phyloP scores from a whole-genome alignment of 2,888 invertebrate species.

The Sesia bembeciformis region DNA sequence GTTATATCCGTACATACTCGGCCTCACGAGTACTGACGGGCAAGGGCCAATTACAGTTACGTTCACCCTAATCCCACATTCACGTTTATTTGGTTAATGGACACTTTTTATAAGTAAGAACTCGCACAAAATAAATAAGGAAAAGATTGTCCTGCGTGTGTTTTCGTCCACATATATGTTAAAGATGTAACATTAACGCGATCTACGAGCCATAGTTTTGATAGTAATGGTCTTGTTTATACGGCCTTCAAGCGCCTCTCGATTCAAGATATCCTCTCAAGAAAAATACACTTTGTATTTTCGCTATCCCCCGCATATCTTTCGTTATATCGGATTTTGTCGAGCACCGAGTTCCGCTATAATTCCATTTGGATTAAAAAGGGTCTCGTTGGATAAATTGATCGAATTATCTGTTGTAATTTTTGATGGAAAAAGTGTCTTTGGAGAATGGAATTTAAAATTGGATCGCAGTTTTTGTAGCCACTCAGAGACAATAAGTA shows the following conservation, averaged over 20 bases:
- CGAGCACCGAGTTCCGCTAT: constrained; percentile 26
- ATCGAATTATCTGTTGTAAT: constrained; percentile 31
- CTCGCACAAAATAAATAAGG: too few species aligned
- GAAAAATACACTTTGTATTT: constrained; percentile 23
- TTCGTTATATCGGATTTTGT: constrained; percentile 34
- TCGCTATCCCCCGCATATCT: constrained; percentile 15
- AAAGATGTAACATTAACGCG: constrained; percentile 35
- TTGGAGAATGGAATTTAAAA: background rate
- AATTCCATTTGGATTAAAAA: constrained; percentile 55
- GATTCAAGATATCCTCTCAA: constrained; percentile 22
- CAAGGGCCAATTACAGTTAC: background rate
- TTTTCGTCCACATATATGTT: background rate
- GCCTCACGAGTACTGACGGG: background rate
- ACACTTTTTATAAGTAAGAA: background rate
- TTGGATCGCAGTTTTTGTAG: background rate
- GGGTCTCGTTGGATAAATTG: constrained; percentile 40
- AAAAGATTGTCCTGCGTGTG: background rate
- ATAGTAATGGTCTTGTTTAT: constrained; percentile 64
- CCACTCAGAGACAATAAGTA: background rate
- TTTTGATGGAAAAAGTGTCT: constrained; percentile 19
- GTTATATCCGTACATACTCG: constrained; percentile 17
- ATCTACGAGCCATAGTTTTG: constrained; percentile 56
- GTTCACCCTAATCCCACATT: constrained; percentile 1
- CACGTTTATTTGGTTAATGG: background rate
- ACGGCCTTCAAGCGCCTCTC: constrained; percentile 33